phyloP scores from a whole-genome alignment of 1,140 invertebrate genomes.

The Nymphalis io region DNA sequence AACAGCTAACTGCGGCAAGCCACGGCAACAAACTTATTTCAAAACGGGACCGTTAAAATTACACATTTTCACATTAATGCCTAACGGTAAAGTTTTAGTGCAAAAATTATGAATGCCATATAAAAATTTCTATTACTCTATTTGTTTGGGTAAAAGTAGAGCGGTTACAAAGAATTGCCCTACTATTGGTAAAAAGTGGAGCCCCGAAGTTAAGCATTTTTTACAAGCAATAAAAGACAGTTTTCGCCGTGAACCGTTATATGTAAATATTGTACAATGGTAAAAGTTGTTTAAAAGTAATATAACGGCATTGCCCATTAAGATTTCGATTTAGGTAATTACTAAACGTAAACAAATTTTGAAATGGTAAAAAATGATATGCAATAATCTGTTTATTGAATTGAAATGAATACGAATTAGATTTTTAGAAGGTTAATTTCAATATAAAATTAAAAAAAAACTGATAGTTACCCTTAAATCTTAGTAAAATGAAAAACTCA shows the following conservation, averaged over 20 bases:
- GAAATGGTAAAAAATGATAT: not conserved
- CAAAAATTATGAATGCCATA: slow-evolving; percentile 45
- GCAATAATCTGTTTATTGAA: not conserved
- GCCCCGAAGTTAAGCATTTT: slow-evolving; percentile 57
- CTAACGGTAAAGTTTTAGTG: slow-evolving; percentile 52
- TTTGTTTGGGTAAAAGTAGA: slow-evolving; percentile 51
- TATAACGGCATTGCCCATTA: slow-evolving; percentile 28
- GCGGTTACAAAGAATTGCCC: slow-evolving; percentile 47
- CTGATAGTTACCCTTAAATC: too few relatives aligned
- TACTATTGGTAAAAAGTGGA: slow-evolving; percentile 68
- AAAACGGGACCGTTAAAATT: slow-evolving; percentile 37
- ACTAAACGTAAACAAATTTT: not conserved
- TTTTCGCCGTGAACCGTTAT: slow-evolving; percentile 57
- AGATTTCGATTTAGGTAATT: slow-evolving; percentile 18
- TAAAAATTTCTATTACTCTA: slow-evolving; percentile 60
- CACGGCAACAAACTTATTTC: slow-evolving; percentile 39
- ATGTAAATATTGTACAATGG: slow-evolving; percentile 48
- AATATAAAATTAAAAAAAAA: too few relatives aligned
- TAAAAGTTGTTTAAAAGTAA: slow-evolving; percentile 23
- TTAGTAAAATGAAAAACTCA: too few relatives aligned
- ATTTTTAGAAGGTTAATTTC: too few relatives aligned
- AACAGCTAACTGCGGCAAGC: slow-evolving; percentile 25
- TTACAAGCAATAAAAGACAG: slow-evolving; percentile 45
- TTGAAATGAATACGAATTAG: not conserved
- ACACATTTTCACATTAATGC: slow-evolving; percentile 38